Percentiles rank a stretch among this genome's conserved stretches.
phyloP scores from a whole-genome alignment of 2,888 invertebrate species.

The Fissipunctia ypsillon region DNA sequence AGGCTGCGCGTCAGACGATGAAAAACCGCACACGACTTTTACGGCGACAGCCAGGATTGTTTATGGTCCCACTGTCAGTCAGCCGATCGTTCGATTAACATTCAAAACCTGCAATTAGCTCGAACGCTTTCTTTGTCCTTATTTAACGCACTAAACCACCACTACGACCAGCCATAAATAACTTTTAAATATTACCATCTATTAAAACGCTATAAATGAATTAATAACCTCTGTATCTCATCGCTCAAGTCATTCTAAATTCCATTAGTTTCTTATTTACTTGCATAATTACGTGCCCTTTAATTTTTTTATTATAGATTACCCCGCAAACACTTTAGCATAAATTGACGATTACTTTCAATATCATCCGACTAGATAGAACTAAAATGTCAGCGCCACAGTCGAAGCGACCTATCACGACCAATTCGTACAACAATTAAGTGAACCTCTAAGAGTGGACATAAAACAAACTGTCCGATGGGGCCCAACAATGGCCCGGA shows the following conservation, averaged over 20 bases:
- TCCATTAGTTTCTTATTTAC: constrained; percentile 29
- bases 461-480: constrained; percentile 85
- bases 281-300: constrained; percentile 52
- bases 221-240: constrained; percentile 41
- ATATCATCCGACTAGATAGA: constrained; percentile 68
- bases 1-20: constrained; percentile 80
- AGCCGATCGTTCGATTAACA: constrained; percentile 81
- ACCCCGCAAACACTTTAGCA: constrained; percentile 51
- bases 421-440: constrained; percentile 82
- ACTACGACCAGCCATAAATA: constrained; percentile 31
- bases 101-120: constrained; percentile 81
- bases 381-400: constrained; percentile 66
- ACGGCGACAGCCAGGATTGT: constrained; percentile 84
- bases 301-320: constrained; percentile 44
- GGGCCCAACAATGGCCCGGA: constrained; percentile 81
- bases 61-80: constrained; percentile 80
- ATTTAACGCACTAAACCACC: constrained; percentile 44
- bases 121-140: constrained; percentile 68
- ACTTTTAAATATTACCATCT: constrained; percentile 20
- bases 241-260: constrained; percentile 25
- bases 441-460: constrained; percentile 76
- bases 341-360: constrained; percentile 68
- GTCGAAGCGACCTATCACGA: constrained; percentile 74
- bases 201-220: constrained; percentile 37
- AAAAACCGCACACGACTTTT: constrained; percentile 88